phyloP scores from a whole-genome alignment of 92 coral and sea anemone species.

The Porites lobata region DNA sequence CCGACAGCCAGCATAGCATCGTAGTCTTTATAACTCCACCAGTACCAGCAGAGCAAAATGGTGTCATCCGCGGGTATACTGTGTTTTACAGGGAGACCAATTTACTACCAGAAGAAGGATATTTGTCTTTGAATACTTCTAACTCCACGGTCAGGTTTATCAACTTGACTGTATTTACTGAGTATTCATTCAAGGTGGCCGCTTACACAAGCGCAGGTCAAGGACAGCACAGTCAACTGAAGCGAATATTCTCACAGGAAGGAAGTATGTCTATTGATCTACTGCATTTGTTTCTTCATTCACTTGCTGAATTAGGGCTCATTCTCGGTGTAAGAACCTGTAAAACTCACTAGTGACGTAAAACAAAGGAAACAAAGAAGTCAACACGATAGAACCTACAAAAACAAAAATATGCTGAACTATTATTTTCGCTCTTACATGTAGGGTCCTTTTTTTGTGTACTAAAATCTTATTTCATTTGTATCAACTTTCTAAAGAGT shows the following conservation, averaged over 20 bases:
- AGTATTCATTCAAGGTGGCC: constrained; percentile 73
- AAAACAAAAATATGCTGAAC: too few relatives aligned
- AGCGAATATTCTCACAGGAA: constrained; percentile 66
- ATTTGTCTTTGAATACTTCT: constrained; percentile 48
- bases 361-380: too few relatives aligned
- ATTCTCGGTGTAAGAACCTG: too few relatives aligned
- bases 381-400: too few relatives aligned
- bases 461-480: too few relatives aligned
- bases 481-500: too few relatives aligned
- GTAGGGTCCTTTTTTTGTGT: too few relatives aligned
- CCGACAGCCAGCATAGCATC: constrained; percentile 69
- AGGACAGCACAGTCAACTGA: constrained; percentile 71
- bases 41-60: constrained; percentile 71
- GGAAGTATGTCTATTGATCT: constrained; percentile 74
- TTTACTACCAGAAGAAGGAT: constrained; percentile 43
- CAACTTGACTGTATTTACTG: constrained; percentile 77
- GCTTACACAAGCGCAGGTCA: constrained; percentile 83
- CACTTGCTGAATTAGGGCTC: too few relatives aligned
- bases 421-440: too few relatives aligned
- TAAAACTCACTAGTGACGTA: too few relatives aligned
- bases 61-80: constrained; percentile 76
- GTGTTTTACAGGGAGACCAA: constrained; percentile 74
- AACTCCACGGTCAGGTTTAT: constrained; percentile 47
- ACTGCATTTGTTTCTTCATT: too few relatives aligned
- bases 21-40: constrained; percentile 77